Evolutionary conservation across 2,113 vertebrate genomes (phyloP).

Genomic region (Crypturellus undulatus): DNA sequence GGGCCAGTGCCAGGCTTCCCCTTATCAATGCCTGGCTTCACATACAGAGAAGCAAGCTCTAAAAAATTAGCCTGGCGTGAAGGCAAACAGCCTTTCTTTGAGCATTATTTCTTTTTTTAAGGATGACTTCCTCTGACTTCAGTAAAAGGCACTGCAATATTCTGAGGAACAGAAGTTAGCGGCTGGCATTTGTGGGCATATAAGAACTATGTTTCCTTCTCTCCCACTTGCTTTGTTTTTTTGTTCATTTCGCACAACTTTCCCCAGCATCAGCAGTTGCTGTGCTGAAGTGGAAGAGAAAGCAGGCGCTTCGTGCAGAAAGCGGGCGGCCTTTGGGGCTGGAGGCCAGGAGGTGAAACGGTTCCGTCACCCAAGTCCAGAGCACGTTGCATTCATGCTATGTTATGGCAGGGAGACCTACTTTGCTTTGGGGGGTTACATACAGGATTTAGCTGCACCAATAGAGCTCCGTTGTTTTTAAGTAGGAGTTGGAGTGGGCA

Average conservation of each 20-base stretch:
- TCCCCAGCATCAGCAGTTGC: neutral
- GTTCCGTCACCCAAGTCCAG: neutral
- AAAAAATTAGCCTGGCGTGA: slow-evolving; percentile 5
- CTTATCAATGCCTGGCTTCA: slow-evolving; percentile 27
- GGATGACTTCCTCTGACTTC: slow-evolving; percentile 6
- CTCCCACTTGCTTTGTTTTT: neutral
- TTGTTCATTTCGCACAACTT: neutral
- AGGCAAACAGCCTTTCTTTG: slow-evolving; percentile 19
- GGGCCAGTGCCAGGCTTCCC: neutral
- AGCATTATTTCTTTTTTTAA: slow-evolving; percentile 7
- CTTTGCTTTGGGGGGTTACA: neutral
- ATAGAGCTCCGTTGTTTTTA: neutral
- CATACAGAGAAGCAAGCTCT: neutral
- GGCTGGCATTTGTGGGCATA: neutral
- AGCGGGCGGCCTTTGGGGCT: fast-evolving
- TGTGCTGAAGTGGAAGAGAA: neutral
- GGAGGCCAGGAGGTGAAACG: neutral
- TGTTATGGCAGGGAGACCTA: neutral
- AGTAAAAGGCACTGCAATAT: neutral
- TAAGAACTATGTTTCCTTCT: neutral
- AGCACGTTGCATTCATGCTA: no score
- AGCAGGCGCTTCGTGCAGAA: neutral
- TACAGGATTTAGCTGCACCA: neutral
- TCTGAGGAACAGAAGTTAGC: neutral
- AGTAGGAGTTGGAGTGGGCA: neutral